Evolutionary conservation across 2,113 vertebrate species (phyloP), one percentile per base, ranked within the genome.

Genomic region (Burhinus bistriatus): DNA sequence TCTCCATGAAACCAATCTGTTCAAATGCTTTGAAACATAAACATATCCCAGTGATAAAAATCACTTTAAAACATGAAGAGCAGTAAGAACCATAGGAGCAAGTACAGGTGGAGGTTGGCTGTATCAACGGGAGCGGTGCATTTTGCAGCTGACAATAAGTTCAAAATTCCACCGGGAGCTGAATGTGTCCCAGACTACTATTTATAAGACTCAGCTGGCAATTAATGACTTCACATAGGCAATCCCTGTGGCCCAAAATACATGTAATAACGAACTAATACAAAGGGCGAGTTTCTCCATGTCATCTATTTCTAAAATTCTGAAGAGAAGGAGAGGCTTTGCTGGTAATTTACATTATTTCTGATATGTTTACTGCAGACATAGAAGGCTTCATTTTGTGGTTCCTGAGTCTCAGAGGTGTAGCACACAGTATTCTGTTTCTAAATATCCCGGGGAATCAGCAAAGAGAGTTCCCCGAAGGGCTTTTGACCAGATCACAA

Each of bases 1-100:
- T 89, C 91, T 96, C 76, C 82, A 78, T 32, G 22, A 94, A 97
- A 88, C 69, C 52, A 92, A 23, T 61, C 52, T 93, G 85, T 81
- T 93, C 76, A 75, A 65, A 72, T 64, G 30, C 32, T 90, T 93
- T 89, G 65, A 93, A 95, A 90, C 40, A 71, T 36, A 92, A 90
- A 89, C 78, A 89, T 52, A 80, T 26, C 40, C 38, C 2, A 2
- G 26, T 21, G 36, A 95, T 70, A 91, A 65, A 88, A 76, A 68
- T 52, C 40, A 89, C 64, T 66, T 89, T 47, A 73, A 94, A 94
- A 73, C 51, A 77, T 21, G 40, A 75, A 69, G 49, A 93, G 32
- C 34, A 40, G 61, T 16, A 70, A 78, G 32, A 84, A 70, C 45
- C 29, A 13, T 17, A 89, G 70, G 36, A 89, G 54, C 7, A 44